A percentile compares a stretch with the other conserved stretches of the same genome.
Conservation (phyloP, 2,797 vertebrate species). For the Carapus acus region DNA sequence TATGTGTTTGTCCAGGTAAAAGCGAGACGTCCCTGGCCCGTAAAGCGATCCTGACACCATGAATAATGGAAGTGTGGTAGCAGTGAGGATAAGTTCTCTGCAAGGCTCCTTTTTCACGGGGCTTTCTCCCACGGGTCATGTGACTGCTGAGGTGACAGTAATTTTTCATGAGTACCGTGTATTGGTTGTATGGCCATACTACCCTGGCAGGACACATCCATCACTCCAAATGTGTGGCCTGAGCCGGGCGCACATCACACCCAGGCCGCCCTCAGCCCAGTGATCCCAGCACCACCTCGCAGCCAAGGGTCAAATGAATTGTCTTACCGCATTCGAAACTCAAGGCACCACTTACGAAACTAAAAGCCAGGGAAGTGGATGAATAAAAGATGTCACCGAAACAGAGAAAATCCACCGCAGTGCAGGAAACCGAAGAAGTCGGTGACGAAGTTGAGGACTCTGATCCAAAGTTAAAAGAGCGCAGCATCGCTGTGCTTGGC, state of each 20-base stretch:
- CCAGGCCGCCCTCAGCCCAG: constrained; percentile 24
- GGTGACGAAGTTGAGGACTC: constrained; percentile 68
- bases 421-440: constrained; percentile 69
- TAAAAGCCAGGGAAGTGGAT: constrained; percentile 72
- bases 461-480: constrained; percentile 62
- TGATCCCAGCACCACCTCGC: constrained; percentile 42
- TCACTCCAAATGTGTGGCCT: constrained; percentile 28
- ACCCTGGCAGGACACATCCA: constrained; percentile 44
- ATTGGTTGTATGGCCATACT: constrained; percentile 55
- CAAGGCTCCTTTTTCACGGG: constrained; percentile 79
- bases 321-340: constrained; percentile 73
- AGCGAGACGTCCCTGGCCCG: constrained; percentile 73
- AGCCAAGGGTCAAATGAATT: constrained; percentile 72
- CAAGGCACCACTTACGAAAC: constrained; percentile 71
- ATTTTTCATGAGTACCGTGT: constrained; percentile 82
- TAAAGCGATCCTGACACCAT: constrained; percentile 89
- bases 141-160: constrained; percentile 69
- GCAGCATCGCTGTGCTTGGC: constrained; percentile 39
- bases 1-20: constrained; percentile 57
- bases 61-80: constrained; percentile 86
- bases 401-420: constrained; percentile 76
- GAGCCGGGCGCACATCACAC: constrained; percentile 30
- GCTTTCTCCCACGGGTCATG: constrained; percentile 76
- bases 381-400: constrained; percentile 86
- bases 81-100: constrained; percentile 77